Base-by-base conservation (phyloP, 2,888 invertebrate species). In the Hirtodrosophila duncani region DNA sequence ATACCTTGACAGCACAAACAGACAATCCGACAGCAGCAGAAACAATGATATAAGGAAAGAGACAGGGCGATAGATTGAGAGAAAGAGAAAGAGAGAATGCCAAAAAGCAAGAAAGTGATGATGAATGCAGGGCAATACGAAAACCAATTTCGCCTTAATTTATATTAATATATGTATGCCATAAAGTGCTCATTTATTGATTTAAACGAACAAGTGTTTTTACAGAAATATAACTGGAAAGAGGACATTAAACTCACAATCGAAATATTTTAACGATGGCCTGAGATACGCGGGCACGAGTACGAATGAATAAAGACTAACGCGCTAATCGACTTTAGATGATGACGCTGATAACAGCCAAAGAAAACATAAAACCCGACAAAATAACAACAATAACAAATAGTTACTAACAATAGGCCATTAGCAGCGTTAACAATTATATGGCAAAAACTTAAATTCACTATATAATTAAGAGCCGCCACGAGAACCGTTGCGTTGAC, bases 81-180 rank as follows among this genome's bases (percentile, higher is more conserved):
- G 20, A 48, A 20, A 20, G 20, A 33, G 61, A 65, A 65, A n/a
- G n/a, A n/a, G n/a, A 67, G 62, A 53, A 67, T 67, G 65, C 26
- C 44, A 49, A 50, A 52, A 52, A 48, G 50, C 37, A 48, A 44
- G 43, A 20, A 6, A 20, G 4, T 6, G 4, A 20, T 20, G 4
- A 20, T 20, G 7, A 6, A 20, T 20, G 7, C 20, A 7, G 7
- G 8, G n/a, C 9, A 5, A 33, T 11, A 42, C 31, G 26, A 43
- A 53, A 46, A 27, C 49, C 39, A 61, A 64, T 49, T 52, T 52
- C 27, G 16, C 36, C 9, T 42, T 53, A 34, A 55, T 63, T 52
- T 37, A 50, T 49, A 58, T 62, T 52, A 56, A 65, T 67, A 67
- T 53, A 60, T 65, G 43, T 46, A n/a, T n/a, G n/a, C n/a, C n/a